A percentile compares a stretch with the other conserved stretches of the same genome.
These are phyloP conservation scores for Amblyraja radiata DNA, from an alignment of 2,797 vertebrate genomes.

Conservation along the genomic window DNA sequence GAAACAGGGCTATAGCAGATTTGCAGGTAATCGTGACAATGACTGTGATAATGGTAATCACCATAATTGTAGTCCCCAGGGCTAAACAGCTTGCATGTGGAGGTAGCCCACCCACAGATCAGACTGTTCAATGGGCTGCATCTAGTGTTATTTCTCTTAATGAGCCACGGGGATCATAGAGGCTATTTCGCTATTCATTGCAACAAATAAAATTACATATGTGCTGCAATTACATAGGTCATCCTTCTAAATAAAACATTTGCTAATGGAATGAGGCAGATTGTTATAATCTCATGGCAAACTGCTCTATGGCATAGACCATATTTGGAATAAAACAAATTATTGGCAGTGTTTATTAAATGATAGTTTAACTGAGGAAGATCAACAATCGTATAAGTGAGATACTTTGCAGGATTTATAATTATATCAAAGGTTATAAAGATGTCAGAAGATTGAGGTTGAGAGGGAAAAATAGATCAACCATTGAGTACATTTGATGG, in stretches of 20 bases:
- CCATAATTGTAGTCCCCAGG: constrained; percentile 45
- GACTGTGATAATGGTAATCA: constrained; percentile 55
- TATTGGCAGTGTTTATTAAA: neutral
- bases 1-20: constrained; percentile 51
- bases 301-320: neutral
- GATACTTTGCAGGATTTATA: neutral
- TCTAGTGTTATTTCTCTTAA: constrained; percentile 52
- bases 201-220: neutral
- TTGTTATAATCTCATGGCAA: neutral
- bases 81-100: constrained; percentile 42
- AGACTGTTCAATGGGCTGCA: constrained; percentile 48
- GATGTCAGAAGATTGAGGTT: too few relatives aligned
- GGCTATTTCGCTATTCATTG: too few relatives aligned
- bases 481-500: too few relatives aligned
- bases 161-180: constrained; percentile 43
- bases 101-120: constrained; percentile 42
- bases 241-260: neutral
- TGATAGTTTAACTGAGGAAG: neutral
- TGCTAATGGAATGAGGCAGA: neutral
- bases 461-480: too few relatives aligned
- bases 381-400: neutral
- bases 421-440: neutral
- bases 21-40: constrained; percentile 59
- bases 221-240: neutral
- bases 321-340: neutral